These are phyloP conservation scores for Lottia gigantea DNA, from an alignment of 2,888 invertebrate genomes.

Conservation along the genomic window DNA sequence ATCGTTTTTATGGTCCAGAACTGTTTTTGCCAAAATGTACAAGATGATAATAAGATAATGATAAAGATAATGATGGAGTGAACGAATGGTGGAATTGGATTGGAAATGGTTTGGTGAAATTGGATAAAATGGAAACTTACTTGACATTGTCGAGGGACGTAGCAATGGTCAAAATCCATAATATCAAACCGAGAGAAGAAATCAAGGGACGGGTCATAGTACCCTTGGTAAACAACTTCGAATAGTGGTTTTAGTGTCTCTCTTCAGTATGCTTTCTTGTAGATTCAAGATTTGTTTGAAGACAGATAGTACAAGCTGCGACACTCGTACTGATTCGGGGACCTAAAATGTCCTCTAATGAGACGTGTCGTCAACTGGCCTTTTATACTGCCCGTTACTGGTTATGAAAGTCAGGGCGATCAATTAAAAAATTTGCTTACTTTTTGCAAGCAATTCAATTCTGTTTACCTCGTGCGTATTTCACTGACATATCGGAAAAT, in stretches of 20 bases:
- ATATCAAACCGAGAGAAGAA: not conserved
- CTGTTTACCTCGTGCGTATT: not conserved
- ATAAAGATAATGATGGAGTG: no score
- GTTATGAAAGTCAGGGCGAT: not conserved
- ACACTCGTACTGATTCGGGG: conserved; percentile 4
- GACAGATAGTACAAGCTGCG: no score
- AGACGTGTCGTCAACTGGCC: not conserved
- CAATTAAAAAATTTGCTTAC: conserved; percentile 4
- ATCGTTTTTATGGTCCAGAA: no score
- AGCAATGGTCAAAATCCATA: conserved; percentile 10
- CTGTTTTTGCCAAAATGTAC: no score
- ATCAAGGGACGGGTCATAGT: conserved; percentile 4
- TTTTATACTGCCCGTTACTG: not conserved
- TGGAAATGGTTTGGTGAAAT: no score
- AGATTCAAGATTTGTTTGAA: no score
- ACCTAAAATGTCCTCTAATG: not conserved
- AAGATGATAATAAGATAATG: no score
- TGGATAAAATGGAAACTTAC: not conserved
- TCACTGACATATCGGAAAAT: not conserved
- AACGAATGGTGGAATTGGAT: no score
- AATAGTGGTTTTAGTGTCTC: not conserved
- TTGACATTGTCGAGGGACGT: not conserved
- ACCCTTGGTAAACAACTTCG: not conserved
- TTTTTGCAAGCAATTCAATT: conserved; percentile 1
- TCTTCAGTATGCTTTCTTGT: not conserved